phyloP scores from a whole-genome alignment of 1,140 invertebrate species.

The Trypoxylus dichotomus region DNA sequence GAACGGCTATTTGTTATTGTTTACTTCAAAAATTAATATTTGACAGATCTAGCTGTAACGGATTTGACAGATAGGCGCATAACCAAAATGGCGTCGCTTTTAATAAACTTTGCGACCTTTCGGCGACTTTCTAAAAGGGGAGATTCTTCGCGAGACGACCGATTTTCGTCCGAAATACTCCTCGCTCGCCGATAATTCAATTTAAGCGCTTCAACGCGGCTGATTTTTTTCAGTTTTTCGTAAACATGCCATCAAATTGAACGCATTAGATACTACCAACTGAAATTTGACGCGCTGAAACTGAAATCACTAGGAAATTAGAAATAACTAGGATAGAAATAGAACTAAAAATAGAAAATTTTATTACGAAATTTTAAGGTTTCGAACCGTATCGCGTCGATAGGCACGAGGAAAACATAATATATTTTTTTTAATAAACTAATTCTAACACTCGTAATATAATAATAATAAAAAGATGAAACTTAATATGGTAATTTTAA shows the following conservation, averaged over 20 bases:
- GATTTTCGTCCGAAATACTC: neutral
- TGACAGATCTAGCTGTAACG: slow-evolving; percentile 26
- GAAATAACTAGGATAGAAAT: neutral
- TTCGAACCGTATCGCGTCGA: no score
- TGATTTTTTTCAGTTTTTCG: neutral
- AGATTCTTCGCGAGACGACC: neutral
- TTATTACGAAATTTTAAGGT: no score
- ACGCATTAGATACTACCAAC: slow-evolving; percentile 28
- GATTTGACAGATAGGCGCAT: slow-evolving; percentile 29
- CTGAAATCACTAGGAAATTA: neutral
- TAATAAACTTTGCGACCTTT: slow-evolving; percentile 8
- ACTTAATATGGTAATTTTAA: no score
- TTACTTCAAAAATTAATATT: slow-evolving; percentile 30
- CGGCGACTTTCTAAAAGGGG: neutral
- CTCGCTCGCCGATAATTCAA: neutral
- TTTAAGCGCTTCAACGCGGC: neutral
- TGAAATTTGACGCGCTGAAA: neutral
- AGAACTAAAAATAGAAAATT: neutral
- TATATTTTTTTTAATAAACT: no score
- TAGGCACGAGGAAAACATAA: no score
- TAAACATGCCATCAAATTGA: slow-evolving; percentile 27
- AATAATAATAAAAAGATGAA: no score
- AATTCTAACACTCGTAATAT: no score
- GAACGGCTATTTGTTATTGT: slow-evolving; percentile 28
- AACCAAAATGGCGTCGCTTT: slow-evolving; percentile 28